Conservation (phyloP, 2,113 vertebrate genomes). For the Xiphophorus hellerii region DNA sequence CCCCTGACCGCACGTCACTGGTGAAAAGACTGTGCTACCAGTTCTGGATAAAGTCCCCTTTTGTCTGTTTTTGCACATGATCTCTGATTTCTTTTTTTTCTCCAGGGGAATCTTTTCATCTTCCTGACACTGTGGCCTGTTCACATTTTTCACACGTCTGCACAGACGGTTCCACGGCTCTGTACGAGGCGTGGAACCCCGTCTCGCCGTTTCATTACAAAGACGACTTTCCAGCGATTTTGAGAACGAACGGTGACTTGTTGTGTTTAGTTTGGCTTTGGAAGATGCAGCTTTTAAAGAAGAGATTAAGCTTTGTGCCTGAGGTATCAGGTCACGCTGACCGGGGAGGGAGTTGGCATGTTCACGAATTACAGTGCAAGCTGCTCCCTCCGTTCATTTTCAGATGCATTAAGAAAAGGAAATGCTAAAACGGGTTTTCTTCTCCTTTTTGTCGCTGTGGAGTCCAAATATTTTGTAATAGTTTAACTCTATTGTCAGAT, state of each 20-base stretch:
- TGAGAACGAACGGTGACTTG: neutral
- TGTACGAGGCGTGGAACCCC: neutral
- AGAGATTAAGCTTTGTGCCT: constrained; percentile 13
- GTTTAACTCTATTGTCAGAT: constrained; percentile 1
- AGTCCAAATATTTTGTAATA: constrained; percentile 28
- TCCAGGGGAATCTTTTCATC: neutral
- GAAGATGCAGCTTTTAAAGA: neutral
- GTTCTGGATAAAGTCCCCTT: neutral
- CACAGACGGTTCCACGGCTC: neutral
- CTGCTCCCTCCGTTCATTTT: constrained; percentile 18
- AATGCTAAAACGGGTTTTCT: constrained; percentile 1
- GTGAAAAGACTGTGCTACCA: neutral
- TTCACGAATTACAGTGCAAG: constrained; percentile 42
- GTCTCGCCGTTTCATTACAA: neutral
- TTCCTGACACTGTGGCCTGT: neutral
- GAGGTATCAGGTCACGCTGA: neutral
- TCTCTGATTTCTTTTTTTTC: neutral
- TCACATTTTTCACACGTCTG: neutral
- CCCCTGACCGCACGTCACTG: too few species aligned
- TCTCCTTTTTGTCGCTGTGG: constrained; percentile 21
- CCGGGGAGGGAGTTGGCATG: constrained; percentile 21
- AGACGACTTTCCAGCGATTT: neutral
- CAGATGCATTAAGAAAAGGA: neutral
- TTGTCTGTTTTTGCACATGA: constrained; percentile 13
- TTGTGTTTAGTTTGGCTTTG: neutral